phyloP scores from a whole-genome alignment of 2,888 invertebrate species.

The Volucella inflata region DNA sequence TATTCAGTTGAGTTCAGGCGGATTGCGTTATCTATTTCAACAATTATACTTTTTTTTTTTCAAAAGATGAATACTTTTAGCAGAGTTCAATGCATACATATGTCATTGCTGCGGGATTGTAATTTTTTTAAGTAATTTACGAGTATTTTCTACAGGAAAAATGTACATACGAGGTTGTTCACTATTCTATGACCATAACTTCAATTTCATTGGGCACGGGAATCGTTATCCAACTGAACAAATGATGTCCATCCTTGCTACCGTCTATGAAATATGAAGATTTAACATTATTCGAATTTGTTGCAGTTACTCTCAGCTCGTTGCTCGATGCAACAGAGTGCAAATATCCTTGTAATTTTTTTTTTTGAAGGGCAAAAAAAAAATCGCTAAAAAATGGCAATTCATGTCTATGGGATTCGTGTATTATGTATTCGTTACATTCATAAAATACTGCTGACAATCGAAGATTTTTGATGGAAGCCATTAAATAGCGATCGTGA shows the following conservation, averaged over 20 bases:
- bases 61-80: no score
- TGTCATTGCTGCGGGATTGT: constrained; percentile 25
- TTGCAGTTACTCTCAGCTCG: constrained; percentile 29
- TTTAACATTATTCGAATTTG: constrained; percentile 14
- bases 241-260: constrained; percentile 56
- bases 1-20: background rate
- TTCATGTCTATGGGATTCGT: constrained; percentile 29
- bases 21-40: no score
- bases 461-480: constrained; percentile 65
- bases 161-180: constrained; percentile 1
- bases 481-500: constrained; percentile 64
- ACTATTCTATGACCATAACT: constrained; percentile 43
- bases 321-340: constrained; percentile 23
- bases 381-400: constrained; percentile 21
- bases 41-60: no score
- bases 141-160: constrained; percentile 1
- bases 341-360: constrained; percentile 19
- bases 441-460: constrained; percentile 60
- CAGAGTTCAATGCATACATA: constrained; percentile 1
- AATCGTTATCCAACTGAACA: constrained; percentile 37
- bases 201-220: constrained; percentile 27
- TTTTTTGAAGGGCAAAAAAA: constrained; percentile 23
- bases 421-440: constrained; percentile 27
- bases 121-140: constrained; percentile 11
- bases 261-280: constrained; percentile 38